These are phyloP conservation scores for Megaceryle alcyon DNA, from an alignment of 2,797 vertebrate species.

Conservation along the genomic window DNA sequence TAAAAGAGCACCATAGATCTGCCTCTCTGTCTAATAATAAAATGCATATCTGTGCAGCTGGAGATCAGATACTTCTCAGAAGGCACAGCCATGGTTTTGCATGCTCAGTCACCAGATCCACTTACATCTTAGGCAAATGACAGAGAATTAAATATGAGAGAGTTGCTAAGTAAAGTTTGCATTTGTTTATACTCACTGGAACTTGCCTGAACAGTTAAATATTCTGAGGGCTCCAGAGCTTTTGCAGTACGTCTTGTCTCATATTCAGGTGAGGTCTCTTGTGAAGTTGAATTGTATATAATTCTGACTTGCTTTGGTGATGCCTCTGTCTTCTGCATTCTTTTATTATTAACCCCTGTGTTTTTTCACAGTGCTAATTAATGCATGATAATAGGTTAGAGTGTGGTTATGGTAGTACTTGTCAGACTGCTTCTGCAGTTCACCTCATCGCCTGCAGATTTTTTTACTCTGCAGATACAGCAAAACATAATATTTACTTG, in stretches of 20 bases:
- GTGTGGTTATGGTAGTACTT: not conserved
- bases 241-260: not conserved
- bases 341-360: rapidly evolving
- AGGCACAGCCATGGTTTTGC: not conserved
- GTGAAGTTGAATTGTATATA: not conserved
- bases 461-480: not conserved
- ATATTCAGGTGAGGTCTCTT: not conserved
- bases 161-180: not conserved
- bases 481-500: not conserved
- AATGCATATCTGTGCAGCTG: not conserved
- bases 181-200: not conserved
- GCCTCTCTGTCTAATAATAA: not conserved
- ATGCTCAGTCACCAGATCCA: not conserved
- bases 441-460: not conserved
- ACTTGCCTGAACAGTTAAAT: not conserved
- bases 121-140: not conserved
- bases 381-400: not conserved
- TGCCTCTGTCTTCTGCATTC: not conserved
- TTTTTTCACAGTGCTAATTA: not conserved
- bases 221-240: not conserved
- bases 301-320: not conserved
- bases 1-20: not conserved
- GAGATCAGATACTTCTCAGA: not conserved
- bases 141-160: not conserved
- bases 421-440: not conserved